phyloP scores from a whole-genome alignment of 2,113 vertebrate genomes.

The Brevimyrus niger region DNA sequence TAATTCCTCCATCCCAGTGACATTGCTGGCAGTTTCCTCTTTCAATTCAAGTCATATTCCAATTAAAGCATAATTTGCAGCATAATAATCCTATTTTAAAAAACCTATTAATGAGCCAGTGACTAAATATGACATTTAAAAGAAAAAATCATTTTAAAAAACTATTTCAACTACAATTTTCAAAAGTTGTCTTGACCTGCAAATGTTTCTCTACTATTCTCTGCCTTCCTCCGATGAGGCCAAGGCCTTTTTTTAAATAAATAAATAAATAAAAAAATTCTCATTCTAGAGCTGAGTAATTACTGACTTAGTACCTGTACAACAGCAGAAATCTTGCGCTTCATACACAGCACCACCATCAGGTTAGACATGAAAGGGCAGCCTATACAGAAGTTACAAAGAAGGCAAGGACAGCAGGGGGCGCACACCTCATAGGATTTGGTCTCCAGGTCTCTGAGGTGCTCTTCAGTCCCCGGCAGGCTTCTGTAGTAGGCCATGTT shows the following conservation, averaged over 20 bases:
- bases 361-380: not conserved
- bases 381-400: not conserved
- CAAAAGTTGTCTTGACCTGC: not conserved
- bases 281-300: not conserved
- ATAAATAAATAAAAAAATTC: not conserved
- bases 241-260: not conserved
- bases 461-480: constrained; percentile 84
- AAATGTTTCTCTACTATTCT: not conserved
- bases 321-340: not conserved
- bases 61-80: not conserved
- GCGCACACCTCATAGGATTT: constrained; percentile 80
- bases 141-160: not conserved
- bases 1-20: not conserved
- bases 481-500: constrained; percentile 97
- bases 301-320: not conserved
- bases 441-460: constrained; percentile 88
- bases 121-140: not conserved
- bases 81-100: not conserved
- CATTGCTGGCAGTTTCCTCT: not conserved
- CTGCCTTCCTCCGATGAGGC: not conserved
- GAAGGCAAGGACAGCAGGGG: not conserved
- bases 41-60: not conserved
- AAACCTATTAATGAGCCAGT: not conserved
- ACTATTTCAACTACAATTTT: not conserved
- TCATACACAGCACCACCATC: not conserved